Evolutionary conservation across 2,113 vertebrate genomes (phyloP).

Genomic region (Neogobius melanostomus): DNA sequence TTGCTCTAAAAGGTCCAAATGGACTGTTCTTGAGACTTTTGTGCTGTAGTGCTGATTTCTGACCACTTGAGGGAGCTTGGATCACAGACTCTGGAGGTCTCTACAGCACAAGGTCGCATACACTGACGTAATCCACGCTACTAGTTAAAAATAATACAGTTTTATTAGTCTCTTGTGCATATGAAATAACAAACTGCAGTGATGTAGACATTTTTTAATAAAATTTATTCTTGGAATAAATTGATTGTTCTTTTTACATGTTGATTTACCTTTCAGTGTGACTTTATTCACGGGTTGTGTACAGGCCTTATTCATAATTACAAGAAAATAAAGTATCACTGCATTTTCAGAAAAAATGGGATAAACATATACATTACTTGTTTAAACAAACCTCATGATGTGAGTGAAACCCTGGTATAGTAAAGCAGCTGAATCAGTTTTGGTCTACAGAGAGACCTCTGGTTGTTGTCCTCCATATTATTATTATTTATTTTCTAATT

Average conservation of each 20-base stretch:
- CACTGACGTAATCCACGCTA: too few relatives aligned
- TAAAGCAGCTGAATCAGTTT: constrained; percentile 31
- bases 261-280: constrained; percentile 1
- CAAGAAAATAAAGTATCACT: constrained; percentile 30
- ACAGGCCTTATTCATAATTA: neutral
- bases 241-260: constrained; percentile 55
- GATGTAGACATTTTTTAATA: constrained; percentile 20
- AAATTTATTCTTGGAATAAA: constrained; percentile 59
- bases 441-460: constrained; percentile 19
- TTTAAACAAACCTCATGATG: constrained; percentile 28
- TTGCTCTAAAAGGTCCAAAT: neutral
- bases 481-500: constrained; percentile 11
- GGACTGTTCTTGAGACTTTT: neutral
- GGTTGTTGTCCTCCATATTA: constrained; percentile 23
- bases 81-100: constrained; percentile 8
- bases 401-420: constrained; percentile 28
- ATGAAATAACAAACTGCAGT: constrained; percentile 64
- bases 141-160: constrained; percentile 19
- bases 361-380: constrained; percentile 42
- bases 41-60: constrained; percentile 10
- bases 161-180: constrained; percentile 59
- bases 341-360: constrained; percentile 60
- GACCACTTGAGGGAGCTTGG: constrained; percentile 58
- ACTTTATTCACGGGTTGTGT: neutral
- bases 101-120: too few relatives aligned